Evolutionary conservation across 92 coral and sea anemone genomes (phyloP).

Genomic region (Zoanthus sansibaricus): DNA sequence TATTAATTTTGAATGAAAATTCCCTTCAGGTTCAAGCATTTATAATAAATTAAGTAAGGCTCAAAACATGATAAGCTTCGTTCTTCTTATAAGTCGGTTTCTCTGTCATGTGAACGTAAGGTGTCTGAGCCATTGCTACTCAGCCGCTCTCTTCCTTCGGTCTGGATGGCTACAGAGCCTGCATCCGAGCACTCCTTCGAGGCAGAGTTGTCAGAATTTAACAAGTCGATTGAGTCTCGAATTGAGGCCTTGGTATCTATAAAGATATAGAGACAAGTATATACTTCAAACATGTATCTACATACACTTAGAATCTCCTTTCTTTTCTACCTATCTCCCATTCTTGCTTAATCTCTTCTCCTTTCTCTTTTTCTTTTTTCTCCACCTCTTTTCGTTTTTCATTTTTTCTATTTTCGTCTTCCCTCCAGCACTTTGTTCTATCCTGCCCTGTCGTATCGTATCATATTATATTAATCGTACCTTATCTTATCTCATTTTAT

Average conservation of each 20-base stretch:
- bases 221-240: constrained; percentile 24
- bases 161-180: constrained; percentile 22
- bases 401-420: neutral
- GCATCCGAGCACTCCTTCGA: constrained; percentile 2
- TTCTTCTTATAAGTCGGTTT: constrained; percentile 17
- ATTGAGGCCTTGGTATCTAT: constrained; percentile 13
- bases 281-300: too few relatives aligned
- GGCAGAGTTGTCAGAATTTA: constrained; percentile 26
- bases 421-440: neutral
- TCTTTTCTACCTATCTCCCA: neutral
- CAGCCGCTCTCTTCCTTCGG: constrained; percentile 2
- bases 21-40: too few relatives aligned
- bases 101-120: constrained; percentile 1
- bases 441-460: neutral
- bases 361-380: neutral
- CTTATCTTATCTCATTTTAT: neutral
- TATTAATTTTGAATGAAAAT: too few relatives aligned
- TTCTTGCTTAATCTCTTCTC: neutral
- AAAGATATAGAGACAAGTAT: neutral
- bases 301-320: neutral
- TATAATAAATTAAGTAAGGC: neutral
- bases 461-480: neutral
- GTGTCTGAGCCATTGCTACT: constrained; percentile 9
- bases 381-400: neutral
- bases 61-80: too few relatives aligned